phyloP scores from a whole-genome alignment of 2,113 vertebrate species.

The Thunnus thynnus region DNA sequence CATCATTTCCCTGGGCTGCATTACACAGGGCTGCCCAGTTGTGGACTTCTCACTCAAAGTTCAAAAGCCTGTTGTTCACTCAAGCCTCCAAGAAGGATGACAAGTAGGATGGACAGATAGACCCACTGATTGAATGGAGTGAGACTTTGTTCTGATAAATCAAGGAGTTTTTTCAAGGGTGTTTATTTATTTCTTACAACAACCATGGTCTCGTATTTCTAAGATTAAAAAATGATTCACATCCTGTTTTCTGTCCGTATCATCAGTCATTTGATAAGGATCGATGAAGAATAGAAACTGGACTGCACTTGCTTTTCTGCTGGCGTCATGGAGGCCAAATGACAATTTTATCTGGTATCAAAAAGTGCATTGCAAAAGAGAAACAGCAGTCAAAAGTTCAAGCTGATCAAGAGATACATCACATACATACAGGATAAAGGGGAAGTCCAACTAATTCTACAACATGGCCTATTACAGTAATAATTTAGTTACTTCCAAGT shows the following conservation, averaged over 20 bases:
- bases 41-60: constrained; percentile 91
- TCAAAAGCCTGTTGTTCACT: constrained; percentile 32
- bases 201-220: background rate
- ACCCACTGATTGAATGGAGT: background rate
- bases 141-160: background rate
- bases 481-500: no score
- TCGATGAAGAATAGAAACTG: constrained; percentile 4
- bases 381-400: background rate
- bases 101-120: background rate
- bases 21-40: constrained; percentile 87
- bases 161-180: background rate
- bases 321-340: background rate
- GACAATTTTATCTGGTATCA: background rate
- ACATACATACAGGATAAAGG: background rate
- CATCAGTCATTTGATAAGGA: background rate
- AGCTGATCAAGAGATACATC: background rate
- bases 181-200: background rate
- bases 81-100: background rate
- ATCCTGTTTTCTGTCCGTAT: background rate
- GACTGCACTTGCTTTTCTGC: background rate
- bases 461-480: background rate
- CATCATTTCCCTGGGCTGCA: constrained; percentile 88
- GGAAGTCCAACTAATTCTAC: background rate
- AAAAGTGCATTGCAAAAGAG: background rate
- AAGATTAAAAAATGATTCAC: background rate